Evolutionary conservation across 1,140 invertebrate species (phyloP).

Genomic region (Carposina sasakii): DNA sequence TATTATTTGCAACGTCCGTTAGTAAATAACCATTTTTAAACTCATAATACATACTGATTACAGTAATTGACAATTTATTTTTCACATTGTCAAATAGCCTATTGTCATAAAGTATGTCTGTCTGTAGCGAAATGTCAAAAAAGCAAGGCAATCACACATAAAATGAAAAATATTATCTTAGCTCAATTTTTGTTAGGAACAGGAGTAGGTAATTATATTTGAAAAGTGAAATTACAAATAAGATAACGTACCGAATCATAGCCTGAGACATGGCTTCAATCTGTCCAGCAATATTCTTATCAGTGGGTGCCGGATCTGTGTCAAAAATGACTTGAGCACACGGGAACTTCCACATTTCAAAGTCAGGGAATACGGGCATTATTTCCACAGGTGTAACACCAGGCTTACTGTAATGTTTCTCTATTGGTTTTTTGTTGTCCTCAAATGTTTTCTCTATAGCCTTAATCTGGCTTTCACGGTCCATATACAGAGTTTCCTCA

Average conservation of each 20-base stretch:
- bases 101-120: too few species aligned
- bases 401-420: constrained; percentile 96
- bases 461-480: constrained; percentile 96
- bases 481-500: constrained; percentile 96
- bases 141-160: too few species aligned
- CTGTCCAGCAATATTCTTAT: constrained; percentile 87
- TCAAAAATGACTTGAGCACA: constrained; percentile 99
- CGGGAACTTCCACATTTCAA: constrained; percentile 97
- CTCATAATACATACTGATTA: too few species aligned
- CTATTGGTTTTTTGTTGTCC: constrained; percentile 89
- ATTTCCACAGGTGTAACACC: constrained; percentile 92
- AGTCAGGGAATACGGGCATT: constrained; percentile 94
- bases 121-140: too few species aligned
- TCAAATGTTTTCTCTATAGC: constrained; percentile 99
- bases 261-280: constrained; percentile 99
- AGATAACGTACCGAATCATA: constrained; percentile 91
- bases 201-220: too few species aligned
- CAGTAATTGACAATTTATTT: too few species aligned
- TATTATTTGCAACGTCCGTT: too few species aligned
- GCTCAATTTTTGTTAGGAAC: too few species aligned
- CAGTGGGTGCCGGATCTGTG: constrained; percentile 92
- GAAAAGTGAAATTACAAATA: constrained; percentile 12
- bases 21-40: too few species aligned
- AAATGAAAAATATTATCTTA: too few species aligned
- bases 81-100: too few species aligned